Conservation (phyloP, 2,797 vertebrate species). For the Poliocrania exsul region DNA sequence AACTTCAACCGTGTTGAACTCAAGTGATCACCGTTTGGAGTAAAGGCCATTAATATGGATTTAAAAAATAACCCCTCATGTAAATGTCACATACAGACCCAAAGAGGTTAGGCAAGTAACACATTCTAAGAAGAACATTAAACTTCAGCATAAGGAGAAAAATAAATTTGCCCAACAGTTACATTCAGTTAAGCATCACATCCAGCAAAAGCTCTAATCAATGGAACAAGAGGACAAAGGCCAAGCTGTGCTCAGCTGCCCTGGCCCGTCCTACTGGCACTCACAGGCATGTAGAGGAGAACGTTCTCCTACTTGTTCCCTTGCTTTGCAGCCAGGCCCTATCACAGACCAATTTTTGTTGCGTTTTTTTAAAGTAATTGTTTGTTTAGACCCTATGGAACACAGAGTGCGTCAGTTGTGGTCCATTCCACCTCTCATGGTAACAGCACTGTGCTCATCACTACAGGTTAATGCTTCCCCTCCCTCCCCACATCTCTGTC, state of each 20-base stretch:
- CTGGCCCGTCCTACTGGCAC: background rate
- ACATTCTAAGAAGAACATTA: background rate
- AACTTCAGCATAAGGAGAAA: background rate
- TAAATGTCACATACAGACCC: background rate
- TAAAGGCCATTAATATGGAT: constrained; percentile 37
- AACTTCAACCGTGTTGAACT: constrained; percentile 22
- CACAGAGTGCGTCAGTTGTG: background rate
- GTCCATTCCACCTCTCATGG: background rate
- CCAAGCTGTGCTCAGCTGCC: background rate
- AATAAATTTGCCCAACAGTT: background rate
- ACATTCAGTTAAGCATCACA: constrained; percentile 24
- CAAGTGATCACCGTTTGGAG: background rate
- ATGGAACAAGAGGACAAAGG: background rate
- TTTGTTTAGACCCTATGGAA: background rate
- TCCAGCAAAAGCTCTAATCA: background rate
- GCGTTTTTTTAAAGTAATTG: background rate
- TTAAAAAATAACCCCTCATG: background rate
- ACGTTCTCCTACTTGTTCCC: background rate
- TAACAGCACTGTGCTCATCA: background rate
- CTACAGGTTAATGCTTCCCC: background rate
- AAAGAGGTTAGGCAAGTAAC: constrained; percentile 9
- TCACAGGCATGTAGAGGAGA: background rate
- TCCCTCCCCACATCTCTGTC: background rate
- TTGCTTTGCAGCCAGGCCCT: background rate
- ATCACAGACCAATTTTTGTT: background rate